Evolutionary conservation across 1,140 invertebrate species (phyloP), one percentile per base, ranked within the genome.

Genomic region (Conus betulinus): DNA sequence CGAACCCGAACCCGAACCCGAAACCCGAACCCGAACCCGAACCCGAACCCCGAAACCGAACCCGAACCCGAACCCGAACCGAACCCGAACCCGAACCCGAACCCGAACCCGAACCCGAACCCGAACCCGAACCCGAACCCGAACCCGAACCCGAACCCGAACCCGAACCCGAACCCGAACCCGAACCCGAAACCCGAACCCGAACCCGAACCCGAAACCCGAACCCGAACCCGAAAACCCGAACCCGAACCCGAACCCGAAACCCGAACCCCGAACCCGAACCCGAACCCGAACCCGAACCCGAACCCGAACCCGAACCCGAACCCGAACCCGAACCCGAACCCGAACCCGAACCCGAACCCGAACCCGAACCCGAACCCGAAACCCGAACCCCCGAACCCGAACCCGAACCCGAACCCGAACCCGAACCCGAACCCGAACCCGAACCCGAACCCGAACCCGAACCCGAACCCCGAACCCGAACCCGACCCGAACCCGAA

Each of bases 401-500:
- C 89, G 83, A 89, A 88, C 91, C 90, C 90, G 90, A 91, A 91
- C 91, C 91, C 90, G 90, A 91, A 92, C 91, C 90, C 91, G 90
- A 91, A 91, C 91, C 90, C 90, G 89, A 92, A 91, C 91, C 91
- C 90, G 86, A 90, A 92, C 90, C 91, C 91, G 88, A 91, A 92
- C 88, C 90, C 91, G 91, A 92, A 91, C 91, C 91, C 91, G 91
- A 92, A 92, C 90, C 91, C n/a, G n/a, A n/a, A n/a, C n/a, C n/a
- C n/a, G n/a, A n/a, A n/a, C n/a, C n/a, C n/a, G n/a, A n/a, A n/a
- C n/a, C n/a, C n/a, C n/a, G n/a, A n/a, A n/a, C n/a, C n/a, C n/a
- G n/a, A n/a, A n/a, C n/a, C n/a, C n/a, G 89, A 92, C 90, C 91
- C 91, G 89, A 90, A 92, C 88, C 90, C 90, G 85, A 87, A 88